These are phyloP conservation scores for Polylopha cassiicola DNA, from an alignment of 2,888 invertebrate genomes.

Conservation along the genomic window DNA sequence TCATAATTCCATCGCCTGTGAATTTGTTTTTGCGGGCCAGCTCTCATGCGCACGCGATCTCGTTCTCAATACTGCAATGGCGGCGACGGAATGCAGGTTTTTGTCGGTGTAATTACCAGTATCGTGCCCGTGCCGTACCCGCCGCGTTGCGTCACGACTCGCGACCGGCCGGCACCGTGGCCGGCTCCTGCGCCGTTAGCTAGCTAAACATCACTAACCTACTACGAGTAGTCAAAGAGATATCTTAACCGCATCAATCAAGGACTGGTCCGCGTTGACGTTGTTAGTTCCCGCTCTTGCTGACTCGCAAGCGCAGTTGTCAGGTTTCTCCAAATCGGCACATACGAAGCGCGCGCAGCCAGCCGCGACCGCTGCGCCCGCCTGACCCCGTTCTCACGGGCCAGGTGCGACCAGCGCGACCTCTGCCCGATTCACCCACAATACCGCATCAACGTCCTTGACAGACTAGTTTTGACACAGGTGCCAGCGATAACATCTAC, in stretches of 20 bases:
- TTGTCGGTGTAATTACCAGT: slow-evolving; percentile 38
- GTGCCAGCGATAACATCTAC: slow-evolving; percentile 1
- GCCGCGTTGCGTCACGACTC: slow-evolving; percentile 42
- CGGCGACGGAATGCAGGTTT: slow-evolving; percentile 54
- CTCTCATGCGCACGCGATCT: slow-evolving; percentile 47
- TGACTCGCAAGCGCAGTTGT: slow-evolving; percentile 9
- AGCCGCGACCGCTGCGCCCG: slow-evolving; percentile 64
- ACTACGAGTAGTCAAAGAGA: no score
- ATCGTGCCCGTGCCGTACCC: slow-evolving; percentile 15
- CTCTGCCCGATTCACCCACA: slow-evolving; percentile 32
- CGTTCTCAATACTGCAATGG: slow-evolving; percentile 38
- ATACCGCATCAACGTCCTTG: slow-evolving; percentile 45
- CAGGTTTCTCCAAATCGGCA: slow-evolving; percentile 26
- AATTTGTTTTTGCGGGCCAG: slow-evolving; percentile 15
- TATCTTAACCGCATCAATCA: no score
- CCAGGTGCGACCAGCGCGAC: slow-evolving; percentile 42
- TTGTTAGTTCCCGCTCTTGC: no score
- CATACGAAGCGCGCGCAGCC: slow-evolving; percentile 42
- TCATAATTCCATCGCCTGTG: slow-evolving; percentile 16
- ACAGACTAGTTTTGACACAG: slow-evolving; percentile 25
- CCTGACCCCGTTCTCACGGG: slow-evolving; percentile 72
- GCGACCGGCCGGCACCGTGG: no score
- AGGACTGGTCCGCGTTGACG: no score
- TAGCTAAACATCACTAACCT: no score
- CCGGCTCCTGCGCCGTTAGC: no score